Evolutionary conservation across 2,888 invertebrate species (phyloP).

Genomic region (Campopleginae sp.): DNA sequence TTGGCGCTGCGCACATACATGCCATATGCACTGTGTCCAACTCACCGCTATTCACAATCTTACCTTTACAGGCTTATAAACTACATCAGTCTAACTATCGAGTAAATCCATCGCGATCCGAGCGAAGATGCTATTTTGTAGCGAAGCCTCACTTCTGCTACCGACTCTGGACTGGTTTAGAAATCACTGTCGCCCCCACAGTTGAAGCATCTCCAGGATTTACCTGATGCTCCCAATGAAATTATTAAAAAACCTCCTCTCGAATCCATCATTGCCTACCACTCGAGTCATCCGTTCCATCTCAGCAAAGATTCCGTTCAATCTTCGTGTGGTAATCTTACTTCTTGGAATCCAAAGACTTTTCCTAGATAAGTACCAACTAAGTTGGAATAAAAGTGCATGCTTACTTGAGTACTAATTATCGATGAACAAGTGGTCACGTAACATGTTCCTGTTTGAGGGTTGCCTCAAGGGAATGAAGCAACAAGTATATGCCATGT

Average conservation of each 20-base stretch:
- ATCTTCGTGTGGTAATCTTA: neutral
- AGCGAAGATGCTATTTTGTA: slow-evolving; percentile 32
- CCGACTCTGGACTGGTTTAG: slow-evolving; percentile 58
- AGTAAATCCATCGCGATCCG: slow-evolving; percentile 3
- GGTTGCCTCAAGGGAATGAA: slow-evolving; percentile 58
- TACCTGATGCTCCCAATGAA: slow-evolving; percentile 6
- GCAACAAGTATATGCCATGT: slow-evolving; percentile 56
- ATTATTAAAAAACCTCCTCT: neutral
- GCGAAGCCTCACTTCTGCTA: slow-evolving; percentile 46
- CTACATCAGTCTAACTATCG: slow-evolving; percentile 1
- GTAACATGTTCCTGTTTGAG: slow-evolving; percentile 21
- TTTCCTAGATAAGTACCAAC: slow-evolving; percentile 11
- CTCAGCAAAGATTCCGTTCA: neutral
- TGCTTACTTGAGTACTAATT: slow-evolving; percentile 66
- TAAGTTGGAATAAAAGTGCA: slow-evolving; percentile 36
- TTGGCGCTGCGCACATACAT: slow-evolving; percentile 67
- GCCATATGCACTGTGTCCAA: slow-evolving; percentile 65
- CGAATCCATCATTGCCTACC: slow-evolving; percentile 2
- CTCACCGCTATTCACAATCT: slow-evolving; percentile 53
- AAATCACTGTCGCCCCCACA: slow-evolving; percentile 53
- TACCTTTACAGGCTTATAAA: slow-evolving; percentile 18
- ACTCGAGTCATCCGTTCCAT: neutral
- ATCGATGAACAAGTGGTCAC: slow-evolving; percentile 38
- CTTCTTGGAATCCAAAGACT: neutral
- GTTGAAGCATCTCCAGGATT: neutral